These are phyloP conservation scores for Listronotus bonariensis DNA, from an alignment of 1,140 invertebrate species.

Conservation along the genomic window DNA sequence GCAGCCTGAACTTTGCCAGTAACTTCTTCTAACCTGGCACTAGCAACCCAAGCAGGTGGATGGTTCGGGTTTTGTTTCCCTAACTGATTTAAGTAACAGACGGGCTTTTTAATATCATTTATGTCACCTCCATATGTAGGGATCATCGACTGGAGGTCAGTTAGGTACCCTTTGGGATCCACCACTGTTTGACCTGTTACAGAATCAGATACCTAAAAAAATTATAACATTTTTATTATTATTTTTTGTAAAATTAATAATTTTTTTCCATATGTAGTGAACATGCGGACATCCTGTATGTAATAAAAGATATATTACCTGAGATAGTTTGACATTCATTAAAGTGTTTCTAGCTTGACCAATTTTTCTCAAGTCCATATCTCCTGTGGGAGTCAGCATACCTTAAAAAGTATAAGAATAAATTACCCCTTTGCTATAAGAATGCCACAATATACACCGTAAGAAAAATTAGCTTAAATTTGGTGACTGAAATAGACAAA, in stretches of 20 bases:
- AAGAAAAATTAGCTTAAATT: too few species aligned
- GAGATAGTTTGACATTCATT: slow-evolving; percentile 98
- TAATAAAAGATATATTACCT: slow-evolving; percentile 59
- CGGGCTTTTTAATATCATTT: slow-evolving; percentile 99
- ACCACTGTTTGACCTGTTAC: slow-evolving; percentile 99
- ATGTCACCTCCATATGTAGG: slow-evolving; percentile 98
- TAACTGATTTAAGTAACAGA: slow-evolving; percentile 93
- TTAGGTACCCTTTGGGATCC: slow-evolving; percentile 98
- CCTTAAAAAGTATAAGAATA: slow-evolving; percentile 56
- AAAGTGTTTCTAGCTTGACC: slow-evolving; percentile 98
- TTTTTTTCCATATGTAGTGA: too few species aligned
- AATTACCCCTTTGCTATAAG: too few species aligned
- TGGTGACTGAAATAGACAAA: too few species aligned
- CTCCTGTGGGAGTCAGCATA: slow-evolving; percentile 81
- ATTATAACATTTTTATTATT: too few species aligned
- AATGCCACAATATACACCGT: too few species aligned
- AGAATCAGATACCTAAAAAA: slow-evolving; percentile 83
- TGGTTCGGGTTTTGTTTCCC: slow-evolving; percentile 99
- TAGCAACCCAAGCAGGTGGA: slow-evolving; percentile 99
- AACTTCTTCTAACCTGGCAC: slow-evolving; percentile 97
- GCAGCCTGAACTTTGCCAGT: slow-evolving; percentile 77
- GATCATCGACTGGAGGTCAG: slow-evolving; percentile 98
- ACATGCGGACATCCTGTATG: too few species aligned
- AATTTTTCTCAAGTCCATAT: slow-evolving; percentile 98
- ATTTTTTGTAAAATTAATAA: too few species aligned